Percentiles rank a stretch among this genome's conserved stretches.
Conservation (phyloP, 1,140 invertebrate species). For the Meloidogyne exigua region DNA sequence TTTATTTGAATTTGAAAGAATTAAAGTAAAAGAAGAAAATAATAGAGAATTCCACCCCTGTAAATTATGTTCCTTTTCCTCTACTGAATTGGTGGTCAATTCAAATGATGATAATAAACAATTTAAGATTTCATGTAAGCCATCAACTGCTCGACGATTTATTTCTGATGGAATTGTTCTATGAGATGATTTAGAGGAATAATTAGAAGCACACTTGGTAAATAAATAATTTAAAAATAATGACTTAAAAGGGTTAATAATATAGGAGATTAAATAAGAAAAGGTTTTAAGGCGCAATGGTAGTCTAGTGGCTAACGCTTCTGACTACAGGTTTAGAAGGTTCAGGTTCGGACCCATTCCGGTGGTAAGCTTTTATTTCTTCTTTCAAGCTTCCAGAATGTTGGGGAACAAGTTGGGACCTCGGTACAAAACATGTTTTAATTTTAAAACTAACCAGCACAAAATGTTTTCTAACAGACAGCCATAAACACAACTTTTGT, state of each 20-base stretch:
- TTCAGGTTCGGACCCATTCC: no score
- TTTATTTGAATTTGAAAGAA: neutral
- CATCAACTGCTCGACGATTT: conserved; percentile 20
- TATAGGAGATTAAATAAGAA: no score
- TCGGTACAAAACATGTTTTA: no score
- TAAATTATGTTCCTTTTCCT: neutral
- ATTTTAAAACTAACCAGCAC: neutral
- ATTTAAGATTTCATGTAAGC: conserved; percentile 11
- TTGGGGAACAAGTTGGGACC: no score
- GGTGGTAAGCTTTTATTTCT: no score
- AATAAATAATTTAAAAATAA: neutral
- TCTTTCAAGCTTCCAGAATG: no score
- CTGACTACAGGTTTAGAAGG: no score
- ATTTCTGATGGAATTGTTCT: conserved; percentile 2
- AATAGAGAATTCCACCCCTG: conserved; percentile 19
- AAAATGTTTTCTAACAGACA: neutral
- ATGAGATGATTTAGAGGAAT: neutral
- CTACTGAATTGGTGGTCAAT: neutral
- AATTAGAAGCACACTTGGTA: conserved; percentile 7
- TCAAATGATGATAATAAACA: neutral
- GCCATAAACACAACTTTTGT: neutral
- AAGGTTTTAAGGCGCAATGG: no score
- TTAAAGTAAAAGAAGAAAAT: conserved; percentile 12
- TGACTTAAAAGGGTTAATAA: no score
- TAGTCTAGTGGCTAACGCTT: no score